phyloP scores from a whole-genome alignment of 2,797 vertebrate genomes.

The Melanotaenia trifasciata region DNA sequence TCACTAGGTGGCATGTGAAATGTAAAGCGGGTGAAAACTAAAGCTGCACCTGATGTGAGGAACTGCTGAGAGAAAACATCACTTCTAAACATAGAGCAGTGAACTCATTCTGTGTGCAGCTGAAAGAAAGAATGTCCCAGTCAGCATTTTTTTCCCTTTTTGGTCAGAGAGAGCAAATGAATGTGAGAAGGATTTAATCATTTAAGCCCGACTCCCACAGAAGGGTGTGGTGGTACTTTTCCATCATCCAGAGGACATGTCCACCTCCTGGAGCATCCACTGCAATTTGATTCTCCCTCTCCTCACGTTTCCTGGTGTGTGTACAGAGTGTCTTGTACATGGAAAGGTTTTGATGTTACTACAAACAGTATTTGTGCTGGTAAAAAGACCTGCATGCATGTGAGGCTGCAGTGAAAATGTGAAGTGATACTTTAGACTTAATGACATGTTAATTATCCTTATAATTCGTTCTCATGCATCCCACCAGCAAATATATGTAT shows the following conservation, averaged over 20 bases:
- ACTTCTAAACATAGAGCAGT: slow-evolving; percentile 8
- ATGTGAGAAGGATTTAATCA: slow-evolving; percentile 33
- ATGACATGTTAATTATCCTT: neutral
- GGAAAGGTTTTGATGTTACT: slow-evolving; percentile 61
- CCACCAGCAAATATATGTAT: too few relatives aligned
- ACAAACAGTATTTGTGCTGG: slow-evolving; percentile 58
- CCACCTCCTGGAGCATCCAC: slow-evolving; percentile 17
- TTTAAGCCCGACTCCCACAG: slow-evolving; percentile 42
- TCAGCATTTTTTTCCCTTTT: slow-evolving; percentile 48
- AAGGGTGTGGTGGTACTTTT: slow-evolving; percentile 58
- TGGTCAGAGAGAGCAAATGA: slow-evolving; percentile 11
- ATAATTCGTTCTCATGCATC: too few relatives aligned
- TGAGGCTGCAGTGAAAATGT: slow-evolving; percentile 6
- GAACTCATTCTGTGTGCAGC: slow-evolving; percentile 31
- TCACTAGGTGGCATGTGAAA: too few relatives aligned
- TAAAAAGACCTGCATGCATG: slow-evolving; percentile 8
- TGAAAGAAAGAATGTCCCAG: slow-evolving; percentile 26
- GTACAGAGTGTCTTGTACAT: slow-evolving; percentile 9
- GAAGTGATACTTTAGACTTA: neutral
- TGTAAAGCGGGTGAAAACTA: too few relatives aligned
- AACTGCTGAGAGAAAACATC: slow-evolving; percentile 5
- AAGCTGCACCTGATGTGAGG: too few relatives aligned
- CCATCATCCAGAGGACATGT: slow-evolving; percentile 66
- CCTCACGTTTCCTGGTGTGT: neutral
- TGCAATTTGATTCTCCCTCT: slow-evolving; percentile 29